Base-by-base conservation (phyloP, 2,888 invertebrate genomes). In the Platynereis dumerilii region DNA sequence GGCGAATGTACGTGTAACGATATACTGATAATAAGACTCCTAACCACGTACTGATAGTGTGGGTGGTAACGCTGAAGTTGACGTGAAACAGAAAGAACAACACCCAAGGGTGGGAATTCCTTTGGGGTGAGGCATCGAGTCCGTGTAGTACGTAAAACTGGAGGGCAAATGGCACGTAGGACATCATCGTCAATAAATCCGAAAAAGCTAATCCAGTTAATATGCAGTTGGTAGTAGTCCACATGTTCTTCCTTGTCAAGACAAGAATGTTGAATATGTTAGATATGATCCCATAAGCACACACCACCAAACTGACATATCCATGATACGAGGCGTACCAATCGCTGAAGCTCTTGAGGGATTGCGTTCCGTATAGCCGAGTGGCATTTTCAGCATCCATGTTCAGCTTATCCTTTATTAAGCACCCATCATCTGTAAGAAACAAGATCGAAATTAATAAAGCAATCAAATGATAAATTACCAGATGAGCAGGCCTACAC, bases 231-330 rank as follows among this genome's bases (percentile, higher is more conserved):
- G 94, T 95, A 1, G 96, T 91, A 65, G 93, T 93, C 28, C 83
- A 76, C 94, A 96, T 95, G 83, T 94, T 93, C 28, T 91, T 89
- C 15, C 93, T 89, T 1, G 82, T 80, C 10, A 94, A 92, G 60
- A 96, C 87, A 15, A 96, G 93, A 68, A 96, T 92, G 85, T 96
- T 96, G 76, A 96, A 88, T n/a, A 91, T 88, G 83, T 96, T 96
- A 65, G 94, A 92, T 48, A 94, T 88, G 48, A 93, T 92, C 58
- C 96, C 96, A 79, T 95, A 91, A 61, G 93, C 86, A 85, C 96
- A 96, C 69, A 96, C 93, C 60, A 92, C 86, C 45, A 95, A 86
- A 68, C 93, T 92, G 61, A 92, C 88, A 84, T 92, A 92, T 45
- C 95, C 95, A 80, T 96, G 96, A 69, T 91, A 83, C 44, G 69